Conservation (phyloP, 1,140 invertebrate genomes). For the Pseudobourletiella spinata region DNA sequence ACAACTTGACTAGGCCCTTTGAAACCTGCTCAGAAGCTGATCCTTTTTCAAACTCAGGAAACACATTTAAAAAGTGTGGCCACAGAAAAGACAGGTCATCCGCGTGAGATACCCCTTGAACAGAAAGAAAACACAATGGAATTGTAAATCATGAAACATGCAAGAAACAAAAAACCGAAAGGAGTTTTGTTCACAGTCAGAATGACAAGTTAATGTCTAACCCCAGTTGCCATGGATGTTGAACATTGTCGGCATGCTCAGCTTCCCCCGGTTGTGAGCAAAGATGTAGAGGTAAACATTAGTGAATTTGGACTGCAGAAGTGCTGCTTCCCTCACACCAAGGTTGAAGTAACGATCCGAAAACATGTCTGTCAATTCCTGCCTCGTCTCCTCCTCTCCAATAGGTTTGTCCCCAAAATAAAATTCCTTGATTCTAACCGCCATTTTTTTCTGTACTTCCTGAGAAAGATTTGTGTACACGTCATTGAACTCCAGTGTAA, state of each 20-base stretch:
- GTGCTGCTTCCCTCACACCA: conserved; percentile 8
- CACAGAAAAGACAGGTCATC: conserved; percentile 23
- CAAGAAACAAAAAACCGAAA: not conserved
- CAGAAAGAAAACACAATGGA: not conserved
- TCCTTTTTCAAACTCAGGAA: conserved; percentile 3
- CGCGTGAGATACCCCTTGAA: conserved; percentile 14
- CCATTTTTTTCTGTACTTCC: conserved; percentile 6
- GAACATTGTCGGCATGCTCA: not conserved
- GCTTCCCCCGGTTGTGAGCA: conserved; percentile 10
- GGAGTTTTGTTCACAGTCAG: not conserved
- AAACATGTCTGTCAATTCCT: conserved; percentile 23
- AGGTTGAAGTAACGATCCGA: conserved; percentile 21
- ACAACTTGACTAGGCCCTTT: conserved; percentile 10
- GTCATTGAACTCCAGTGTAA: conserved; percentile 21
- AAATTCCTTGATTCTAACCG: conserved; percentile 14
- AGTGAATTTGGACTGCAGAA: conserved; percentile 8
- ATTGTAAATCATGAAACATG: not conserved
- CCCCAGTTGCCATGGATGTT: not conserved
- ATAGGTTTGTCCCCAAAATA: conserved; percentile 22
- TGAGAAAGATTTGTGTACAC: not conserved
- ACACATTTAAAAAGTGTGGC: not conserved
- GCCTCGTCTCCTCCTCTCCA: not conserved
- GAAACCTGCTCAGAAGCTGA: conserved; percentile 14
- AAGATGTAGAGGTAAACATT: conserved; percentile 25
- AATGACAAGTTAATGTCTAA: not conserved